A percentile compares a stretch with the other conserved stretches of the same genome.
Evolutionary conservation across 2,113 vertebrate species (phyloP).

Genomic region (Tachuris rubrigastra): DNA sequence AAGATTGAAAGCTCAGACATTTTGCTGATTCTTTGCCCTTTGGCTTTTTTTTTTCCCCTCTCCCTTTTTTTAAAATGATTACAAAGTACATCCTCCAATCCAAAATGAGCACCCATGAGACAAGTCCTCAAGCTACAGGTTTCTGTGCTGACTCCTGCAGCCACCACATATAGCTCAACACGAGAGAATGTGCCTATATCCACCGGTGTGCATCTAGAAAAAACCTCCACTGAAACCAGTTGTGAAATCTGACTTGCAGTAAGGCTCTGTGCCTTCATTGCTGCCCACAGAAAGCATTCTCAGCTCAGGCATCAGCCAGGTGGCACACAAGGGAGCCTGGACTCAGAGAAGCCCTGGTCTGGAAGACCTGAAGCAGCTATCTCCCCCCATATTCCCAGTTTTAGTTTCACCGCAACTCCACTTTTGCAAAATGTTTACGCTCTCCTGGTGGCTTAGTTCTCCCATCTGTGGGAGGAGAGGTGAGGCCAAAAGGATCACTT

Average conservation of each 20-base stretch:
- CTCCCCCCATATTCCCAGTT: not conserved
- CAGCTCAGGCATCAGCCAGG: not conserved
- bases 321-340: not conserved
- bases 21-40: not conserved
- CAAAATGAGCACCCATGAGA: not conserved
- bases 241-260: not conserved
- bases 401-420: not conserved
- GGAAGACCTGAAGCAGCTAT: not conserved
- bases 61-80: not conserved
- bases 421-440: not conserved
- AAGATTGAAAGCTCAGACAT: not conserved
- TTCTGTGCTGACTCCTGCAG: not conserved
- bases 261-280: not conserved
- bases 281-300: not conserved
- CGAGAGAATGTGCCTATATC: not conserved
- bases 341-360: not conserved
- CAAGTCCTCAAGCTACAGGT: not conserved
- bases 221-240: not conserved
- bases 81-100: not conserved
- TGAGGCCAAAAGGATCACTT: not conserved
- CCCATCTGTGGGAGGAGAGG: conserved; percentile 2
- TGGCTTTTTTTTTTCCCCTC: not conserved
- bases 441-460: not conserved
- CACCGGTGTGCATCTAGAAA: rapidly evolving
- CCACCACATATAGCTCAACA: not conserved